Evolutionary conservation across 1,140 invertebrate species (phyloP).

Genomic region (Anoplophora glabripennis): DNA sequence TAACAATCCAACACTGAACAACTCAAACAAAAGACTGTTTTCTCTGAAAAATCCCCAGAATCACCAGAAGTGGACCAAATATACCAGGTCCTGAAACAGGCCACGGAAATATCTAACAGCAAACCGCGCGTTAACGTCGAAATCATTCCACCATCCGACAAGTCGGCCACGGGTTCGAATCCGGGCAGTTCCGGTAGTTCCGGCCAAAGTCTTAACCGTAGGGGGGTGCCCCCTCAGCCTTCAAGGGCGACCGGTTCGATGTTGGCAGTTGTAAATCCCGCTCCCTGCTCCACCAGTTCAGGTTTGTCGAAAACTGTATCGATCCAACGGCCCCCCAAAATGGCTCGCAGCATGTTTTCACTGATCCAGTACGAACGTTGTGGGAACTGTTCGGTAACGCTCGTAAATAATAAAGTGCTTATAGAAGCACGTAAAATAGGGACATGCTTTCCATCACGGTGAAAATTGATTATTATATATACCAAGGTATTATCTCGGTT

Average conservation of each 20-base stretch:
- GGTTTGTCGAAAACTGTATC: conserved; percentile 41
- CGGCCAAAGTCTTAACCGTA: conserved; percentile 51
- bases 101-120: conserved; percentile 71
- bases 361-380: neutral
- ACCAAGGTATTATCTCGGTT: too few relatives aligned
- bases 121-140: conserved; percentile 52
- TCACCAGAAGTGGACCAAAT: conserved; percentile 68
- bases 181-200: conserved; percentile 53
- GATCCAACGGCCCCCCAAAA: neutral
- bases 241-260: conserved; percentile 48
- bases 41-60: conserved; percentile 19
- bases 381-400: too few relatives aligned
- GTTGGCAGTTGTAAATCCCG: conserved; percentile 55
- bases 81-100: conserved; percentile 91
- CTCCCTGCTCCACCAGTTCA: conserved; percentile 58
- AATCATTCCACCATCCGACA: conserved; percentile 35
- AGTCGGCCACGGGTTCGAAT: conserved; percentile 50
- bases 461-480: too few relatives aligned
- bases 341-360: neutral
- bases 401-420: too few relatives aligned
- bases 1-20: too few relatives aligned
- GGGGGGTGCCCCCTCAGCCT: conserved; percentile 21
- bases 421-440: too few relatives aligned
- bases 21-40: too few relatives aligned
- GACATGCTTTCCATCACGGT: too few relatives aligned